These are phyloP conservation scores for Drosophila vallismaia DNA, from an alignment of 2,888 invertebrate genomes.

Conservation along the genomic window DNA sequence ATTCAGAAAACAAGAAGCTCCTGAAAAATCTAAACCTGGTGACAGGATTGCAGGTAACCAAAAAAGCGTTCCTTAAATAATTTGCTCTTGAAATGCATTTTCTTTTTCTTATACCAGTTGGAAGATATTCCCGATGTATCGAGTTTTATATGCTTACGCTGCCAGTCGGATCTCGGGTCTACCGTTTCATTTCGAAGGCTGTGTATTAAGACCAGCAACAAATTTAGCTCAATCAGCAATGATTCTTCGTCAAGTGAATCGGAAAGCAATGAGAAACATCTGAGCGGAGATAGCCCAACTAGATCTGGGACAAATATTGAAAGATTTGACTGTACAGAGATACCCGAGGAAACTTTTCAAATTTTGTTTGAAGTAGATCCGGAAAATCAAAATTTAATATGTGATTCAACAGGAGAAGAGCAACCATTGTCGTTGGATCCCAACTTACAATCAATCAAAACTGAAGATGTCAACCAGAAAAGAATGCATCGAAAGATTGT, in stretches of 20 bases:
- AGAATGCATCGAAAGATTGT: background rate
- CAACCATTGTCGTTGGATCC: background rate
- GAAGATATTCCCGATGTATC: conserved; percentile 34
- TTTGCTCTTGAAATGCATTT: too few species aligned
- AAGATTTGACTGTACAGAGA: conserved; percentile 2
- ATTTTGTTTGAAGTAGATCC: conserved; percentile 47
- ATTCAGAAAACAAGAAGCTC: conserved; percentile 44
- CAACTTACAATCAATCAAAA: background rate
- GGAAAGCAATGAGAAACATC: background rate
- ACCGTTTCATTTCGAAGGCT: conserved; percentile 54
- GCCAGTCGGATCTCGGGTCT: conserved; percentile 57
- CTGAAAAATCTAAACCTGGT: conserved; percentile 53
- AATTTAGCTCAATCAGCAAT: conserved; percentile 36
- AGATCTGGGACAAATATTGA: too few species aligned
- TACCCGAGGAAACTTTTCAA: conserved; percentile 46
- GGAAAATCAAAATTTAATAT: background rate
- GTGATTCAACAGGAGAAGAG: conserved; percentile 3
- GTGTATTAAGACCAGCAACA: conserved; percentile 58
- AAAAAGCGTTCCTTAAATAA: background rate
- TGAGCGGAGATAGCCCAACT: background rate
- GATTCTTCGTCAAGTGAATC: conserved; percentile 35
- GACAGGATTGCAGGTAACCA: conserved; percentile 54
- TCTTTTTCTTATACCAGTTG: conserved; percentile 24
- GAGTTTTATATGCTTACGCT: conserved; percentile 53
- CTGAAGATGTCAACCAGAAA: background rate